Evolutionary conservation across 2,113 vertebrate species (phyloP).

Genomic region (Pantherophis guttatus): DNA sequence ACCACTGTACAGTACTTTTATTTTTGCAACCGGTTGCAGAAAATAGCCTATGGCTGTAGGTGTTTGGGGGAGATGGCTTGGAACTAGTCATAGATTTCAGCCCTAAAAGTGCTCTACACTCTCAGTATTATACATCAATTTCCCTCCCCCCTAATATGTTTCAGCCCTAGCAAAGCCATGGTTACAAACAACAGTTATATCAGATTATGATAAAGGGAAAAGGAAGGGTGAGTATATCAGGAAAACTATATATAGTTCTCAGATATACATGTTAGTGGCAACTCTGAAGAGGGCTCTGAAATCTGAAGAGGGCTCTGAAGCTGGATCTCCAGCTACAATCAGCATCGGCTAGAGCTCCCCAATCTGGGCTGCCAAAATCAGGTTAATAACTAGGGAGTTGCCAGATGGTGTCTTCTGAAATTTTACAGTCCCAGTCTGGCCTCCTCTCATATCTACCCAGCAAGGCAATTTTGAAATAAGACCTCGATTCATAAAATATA

Average conservation of each 20-base stretch:
- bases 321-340: neutral
- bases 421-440: neutral
- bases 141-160: neutral
- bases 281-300: neutral
- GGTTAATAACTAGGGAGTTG: neutral
- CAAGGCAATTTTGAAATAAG: neutral
- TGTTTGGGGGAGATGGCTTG: neutral
- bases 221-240: neutral
- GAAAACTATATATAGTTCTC: neutral
- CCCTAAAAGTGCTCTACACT: neutral
- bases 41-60: neutral
- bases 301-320: neutral
- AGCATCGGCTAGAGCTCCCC: neutral
- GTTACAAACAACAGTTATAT: neutral
- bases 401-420: neutral
- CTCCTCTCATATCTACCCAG: neutral
- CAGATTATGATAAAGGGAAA: neutral
- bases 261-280: neutral
- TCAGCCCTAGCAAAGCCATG: neutral
- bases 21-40: neutral
- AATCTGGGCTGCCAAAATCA: neutral
- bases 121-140: neutral
- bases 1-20: neutral
- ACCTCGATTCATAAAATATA: neutral
- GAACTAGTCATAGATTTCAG: neutral